Conservation (phyloP, 2,888 invertebrate genomes). For the Caenorhabditis sp. region DNA sequence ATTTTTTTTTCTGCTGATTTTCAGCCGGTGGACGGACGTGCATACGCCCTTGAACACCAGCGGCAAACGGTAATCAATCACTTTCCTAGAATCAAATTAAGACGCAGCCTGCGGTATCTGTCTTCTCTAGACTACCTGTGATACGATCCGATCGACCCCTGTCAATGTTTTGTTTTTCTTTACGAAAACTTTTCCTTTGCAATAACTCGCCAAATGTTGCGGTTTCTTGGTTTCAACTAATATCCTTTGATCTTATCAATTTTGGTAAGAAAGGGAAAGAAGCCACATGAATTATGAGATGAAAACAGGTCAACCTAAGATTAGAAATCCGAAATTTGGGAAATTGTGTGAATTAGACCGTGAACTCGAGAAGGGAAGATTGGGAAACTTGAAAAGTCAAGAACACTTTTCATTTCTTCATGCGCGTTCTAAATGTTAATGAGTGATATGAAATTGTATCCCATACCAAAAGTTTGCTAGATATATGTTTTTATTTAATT, state of each 20-base stretch:
- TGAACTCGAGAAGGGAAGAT: slow-evolving; percentile 42
- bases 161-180: neutral
- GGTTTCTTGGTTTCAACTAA: neutral
- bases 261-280: neutral
- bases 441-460: too few species aligned
- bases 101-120: slow-evolving; percentile 32
- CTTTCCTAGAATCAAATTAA: slow-evolving; percentile 65
- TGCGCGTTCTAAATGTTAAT: slow-evolving; percentile 39
- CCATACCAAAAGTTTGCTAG: too few species aligned
- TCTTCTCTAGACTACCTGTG: slow-evolving; percentile 24
- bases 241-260: neutral
- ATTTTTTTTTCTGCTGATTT: slow-evolving; percentile 8
- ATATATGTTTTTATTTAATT: too few species aligned
- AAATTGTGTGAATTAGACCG: slow-evolving; percentile 62
- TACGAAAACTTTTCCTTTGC: slow-evolving; percentile 18
- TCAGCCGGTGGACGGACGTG: slow-evolving; percentile 27
- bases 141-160: slow-evolving; percentile 30
- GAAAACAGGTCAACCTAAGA: slow-evolving; percentile 57
- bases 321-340: slow-evolving; percentile 38
- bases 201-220: slow-evolving; percentile 39
- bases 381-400: too few species aligned
- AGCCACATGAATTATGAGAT: slow-evolving; percentile 4
- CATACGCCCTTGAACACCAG: slow-evolving; percentile 55
- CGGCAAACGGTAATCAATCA: slow-evolving; percentile 63
- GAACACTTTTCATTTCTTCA: neutral